phyloP scores from a whole-genome alignment of 2,888 invertebrate genomes.

The Latrodectus elegans region DNA sequence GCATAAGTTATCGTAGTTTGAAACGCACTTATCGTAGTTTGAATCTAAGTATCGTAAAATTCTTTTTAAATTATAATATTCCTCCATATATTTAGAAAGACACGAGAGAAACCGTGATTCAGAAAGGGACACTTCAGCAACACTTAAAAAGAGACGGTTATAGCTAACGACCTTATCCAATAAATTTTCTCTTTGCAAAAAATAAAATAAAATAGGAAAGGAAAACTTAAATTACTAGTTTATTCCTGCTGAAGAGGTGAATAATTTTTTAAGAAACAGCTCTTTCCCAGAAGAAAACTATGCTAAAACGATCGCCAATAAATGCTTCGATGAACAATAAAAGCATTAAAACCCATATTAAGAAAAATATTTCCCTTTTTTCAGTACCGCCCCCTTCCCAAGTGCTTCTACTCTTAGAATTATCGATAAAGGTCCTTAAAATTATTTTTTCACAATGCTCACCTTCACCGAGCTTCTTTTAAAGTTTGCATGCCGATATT shows the following conservation, averaged over 20 bases:
- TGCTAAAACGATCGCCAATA: slow-evolving; percentile 59
- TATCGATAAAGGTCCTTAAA: slow-evolving; percentile 62
- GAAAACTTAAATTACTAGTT: slow-evolving; percentile 37
- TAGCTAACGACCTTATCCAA: slow-evolving; percentile 36
- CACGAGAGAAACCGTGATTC: slow-evolving; percentile 2
- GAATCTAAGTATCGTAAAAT: too few relatives aligned
- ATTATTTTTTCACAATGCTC: slow-evolving; percentile 42
- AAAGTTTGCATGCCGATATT: slow-evolving; percentile 48
- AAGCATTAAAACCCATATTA: slow-evolving; percentile 64
- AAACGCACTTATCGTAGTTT: too few relatives aligned
- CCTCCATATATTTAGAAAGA: too few relatives aligned
- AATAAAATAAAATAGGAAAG: not conserved
- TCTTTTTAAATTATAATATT: too few relatives aligned
- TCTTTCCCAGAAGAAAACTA: slow-evolving; percentile 25
- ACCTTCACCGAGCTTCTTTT: slow-evolving; percentile 34
- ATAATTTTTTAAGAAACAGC: slow-evolving; percentile 35
- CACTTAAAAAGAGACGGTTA: slow-evolving; percentile 10
- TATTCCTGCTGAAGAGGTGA: slow-evolving; percentile 1
- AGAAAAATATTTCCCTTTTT: slow-evolving; percentile 64
- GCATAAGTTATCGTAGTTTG: too few relatives aligned
- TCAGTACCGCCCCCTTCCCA: slow-evolving; percentile 20
- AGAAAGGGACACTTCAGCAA: slow-evolving; percentile 5
- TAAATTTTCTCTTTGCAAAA: slow-evolving; percentile 19
- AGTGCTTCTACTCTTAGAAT: slow-evolving; percentile 19
- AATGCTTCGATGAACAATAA: slow-evolving; percentile 65